phyloP scores from a whole-genome alignment of 2,797 vertebrate species.

The Echeneis naucrates region DNA sequence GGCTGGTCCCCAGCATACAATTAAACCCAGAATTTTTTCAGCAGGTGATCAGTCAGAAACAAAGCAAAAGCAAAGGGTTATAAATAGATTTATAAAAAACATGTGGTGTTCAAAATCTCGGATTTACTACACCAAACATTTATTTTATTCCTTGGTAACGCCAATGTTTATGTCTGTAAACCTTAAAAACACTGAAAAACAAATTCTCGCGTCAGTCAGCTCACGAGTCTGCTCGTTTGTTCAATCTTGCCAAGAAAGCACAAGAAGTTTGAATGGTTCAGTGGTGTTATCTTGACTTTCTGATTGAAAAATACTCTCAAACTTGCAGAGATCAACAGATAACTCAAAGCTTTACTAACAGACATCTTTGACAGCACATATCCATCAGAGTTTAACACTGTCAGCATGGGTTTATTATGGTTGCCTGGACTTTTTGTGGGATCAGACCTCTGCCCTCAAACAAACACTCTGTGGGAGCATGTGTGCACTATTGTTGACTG shows the following conservation, averaged over 20 bases:
- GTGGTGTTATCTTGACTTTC: background rate
- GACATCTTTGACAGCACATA: slow-evolving; percentile 20
- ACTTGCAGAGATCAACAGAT: slow-evolving; percentile 9
- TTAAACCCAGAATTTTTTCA: slow-evolving; percentile 2
- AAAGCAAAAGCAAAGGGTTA: slow-evolving; percentile 1
- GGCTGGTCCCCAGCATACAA: background rate
- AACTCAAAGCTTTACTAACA: slow-evolving; percentile 6
- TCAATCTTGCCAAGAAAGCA: background rate
- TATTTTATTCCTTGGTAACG: slow-evolving; percentile 25
- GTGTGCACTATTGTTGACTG: slow-evolving; percentile 56
- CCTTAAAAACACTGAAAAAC: slow-evolving; percentile 8
- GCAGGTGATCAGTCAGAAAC: background rate
- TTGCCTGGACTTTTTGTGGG: slow-evolving; percentile 53
- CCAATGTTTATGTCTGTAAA: background rate
- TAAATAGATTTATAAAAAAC: background rate
- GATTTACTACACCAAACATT: slow-evolving; percentile 9
- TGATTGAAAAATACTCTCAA: background rate
- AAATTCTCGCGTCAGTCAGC: background rate
- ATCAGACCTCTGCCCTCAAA: slow-evolving; percentile 66
- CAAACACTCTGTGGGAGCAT: slow-evolving; percentile 73
- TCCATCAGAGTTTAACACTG: slow-evolving; percentile 51
- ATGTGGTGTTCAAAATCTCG: background rate
- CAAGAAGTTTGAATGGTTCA: background rate
- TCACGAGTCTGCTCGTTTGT: background rate
- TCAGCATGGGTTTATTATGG: slow-evolving; percentile 57